Evolutionary conservation across 2,888 invertebrate genomes (phyloP).

Genomic region (Megaustenia siamemsis): DNA sequence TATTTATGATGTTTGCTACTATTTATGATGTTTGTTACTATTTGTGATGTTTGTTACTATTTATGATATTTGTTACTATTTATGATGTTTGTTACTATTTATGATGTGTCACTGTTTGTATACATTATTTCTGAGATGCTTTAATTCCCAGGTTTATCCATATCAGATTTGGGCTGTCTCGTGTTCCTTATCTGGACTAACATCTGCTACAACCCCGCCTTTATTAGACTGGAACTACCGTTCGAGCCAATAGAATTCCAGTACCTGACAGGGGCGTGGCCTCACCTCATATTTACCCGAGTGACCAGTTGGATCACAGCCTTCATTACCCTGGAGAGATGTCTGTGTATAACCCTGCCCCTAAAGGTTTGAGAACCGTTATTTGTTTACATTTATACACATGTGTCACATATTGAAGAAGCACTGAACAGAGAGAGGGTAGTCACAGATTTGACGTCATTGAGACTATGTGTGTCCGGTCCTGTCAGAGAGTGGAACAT

Average conservation of each 20-base stretch:
- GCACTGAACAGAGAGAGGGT: too few species aligned
- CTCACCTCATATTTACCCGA: not conserved
- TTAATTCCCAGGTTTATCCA: not conserved
- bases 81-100: too few species aligned
- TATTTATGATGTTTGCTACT: too few species aligned
- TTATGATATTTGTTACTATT: too few species aligned
- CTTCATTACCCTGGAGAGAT: not conserved
- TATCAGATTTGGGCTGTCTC: not conserved
- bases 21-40: too few species aligned
- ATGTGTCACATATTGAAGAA: too few species aligned
- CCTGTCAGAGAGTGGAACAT: too few species aligned
- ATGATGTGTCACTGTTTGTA: too few species aligned
- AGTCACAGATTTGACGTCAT: too few species aligned
- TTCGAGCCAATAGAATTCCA: not conserved
- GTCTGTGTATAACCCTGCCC: not conserved
- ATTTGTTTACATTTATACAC: not conserved
- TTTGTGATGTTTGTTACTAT: too few species aligned
- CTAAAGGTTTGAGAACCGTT: slow-evolving; percentile 1
- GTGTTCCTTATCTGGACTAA: not conserved
- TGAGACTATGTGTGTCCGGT: too few species aligned
- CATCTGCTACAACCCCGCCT: not conserved
- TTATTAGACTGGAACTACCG: not conserved
- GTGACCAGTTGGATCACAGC: not conserved
- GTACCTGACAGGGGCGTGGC: not conserved
- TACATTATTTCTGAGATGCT: too few species aligned